phyloP scores from a whole-genome alignment of 1,140 invertebrate genomes.

The Papilio dardanus region DNA sequence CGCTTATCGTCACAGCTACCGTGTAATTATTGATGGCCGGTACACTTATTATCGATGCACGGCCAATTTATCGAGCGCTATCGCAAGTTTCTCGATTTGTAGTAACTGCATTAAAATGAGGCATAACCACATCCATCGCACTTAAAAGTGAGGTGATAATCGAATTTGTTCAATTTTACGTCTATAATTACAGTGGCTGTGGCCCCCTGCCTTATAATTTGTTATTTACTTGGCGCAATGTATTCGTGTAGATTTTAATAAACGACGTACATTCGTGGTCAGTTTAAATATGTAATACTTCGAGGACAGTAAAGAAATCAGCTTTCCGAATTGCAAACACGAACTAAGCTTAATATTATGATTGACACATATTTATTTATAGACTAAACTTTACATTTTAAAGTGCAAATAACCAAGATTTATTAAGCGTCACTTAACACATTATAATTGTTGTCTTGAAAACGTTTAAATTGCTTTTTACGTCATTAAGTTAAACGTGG shows the following conservation, averaged over 20 bases:
- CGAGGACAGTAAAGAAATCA: not conserved
- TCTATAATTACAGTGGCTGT: slow-evolving; percentile 52
- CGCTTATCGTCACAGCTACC: slow-evolving; percentile 65
- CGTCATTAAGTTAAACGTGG: slow-evolving; percentile 12
- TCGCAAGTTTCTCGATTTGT: slow-evolving; percentile 66
- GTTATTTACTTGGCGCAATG: slow-evolving; percentile 43
- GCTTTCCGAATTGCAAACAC: not conserved
- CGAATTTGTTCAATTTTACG: slow-evolving; percentile 59
- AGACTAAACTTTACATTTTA: no score
- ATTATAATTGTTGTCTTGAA: not conserved
- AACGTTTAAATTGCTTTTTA: not conserved
- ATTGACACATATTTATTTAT: not conserved
- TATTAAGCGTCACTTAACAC: not conserved
- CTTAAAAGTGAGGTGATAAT: slow-evolving; percentile 47
- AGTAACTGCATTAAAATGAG: slow-evolving; percentile 69
- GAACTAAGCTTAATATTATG: no score
- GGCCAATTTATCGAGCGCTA: slow-evolving; percentile 57
- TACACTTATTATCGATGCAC: slow-evolving; percentile 59
- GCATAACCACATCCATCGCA: slow-evolving; percentile 60
- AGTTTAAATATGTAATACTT: not conserved
- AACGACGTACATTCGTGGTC: not conserved
- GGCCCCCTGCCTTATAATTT: slow-evolving; percentile 45
- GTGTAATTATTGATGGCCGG: slow-evolving; percentile 69
- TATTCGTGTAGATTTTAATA: slow-evolving; percentile 30
- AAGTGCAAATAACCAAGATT: no score